These are phyloP conservation scores for Brachirus orientalis DNA, from an alignment of 2,113 vertebrate genomes.

Conservation along the genomic window DNA sequence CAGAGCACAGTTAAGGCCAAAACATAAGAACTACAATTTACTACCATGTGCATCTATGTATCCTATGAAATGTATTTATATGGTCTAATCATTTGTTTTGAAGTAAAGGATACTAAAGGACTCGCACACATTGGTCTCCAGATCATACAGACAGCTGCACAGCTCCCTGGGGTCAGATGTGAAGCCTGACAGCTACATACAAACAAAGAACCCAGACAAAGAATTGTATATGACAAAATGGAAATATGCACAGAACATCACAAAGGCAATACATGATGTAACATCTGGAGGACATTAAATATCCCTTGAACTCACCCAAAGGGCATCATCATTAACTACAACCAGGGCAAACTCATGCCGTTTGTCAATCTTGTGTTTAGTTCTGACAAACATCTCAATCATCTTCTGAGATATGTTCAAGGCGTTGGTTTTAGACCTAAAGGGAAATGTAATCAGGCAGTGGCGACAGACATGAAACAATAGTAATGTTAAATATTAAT, in stretches of 20 bases:
- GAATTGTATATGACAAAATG: neutral
- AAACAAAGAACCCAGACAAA: neutral
- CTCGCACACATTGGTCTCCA: constrained; percentile 93
- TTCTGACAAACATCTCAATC: constrained; percentile 98
- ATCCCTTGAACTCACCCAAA: constrained; percentile 85
- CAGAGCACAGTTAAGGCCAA: constrained; percentile 32
- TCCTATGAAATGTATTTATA: neutral
- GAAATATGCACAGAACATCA: neutral
- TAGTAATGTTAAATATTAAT: neutral
- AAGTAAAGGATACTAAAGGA: constrained; percentile 92
- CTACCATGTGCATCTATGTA: neutral
- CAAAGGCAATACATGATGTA: neutral
- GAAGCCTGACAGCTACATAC: constrained; percentile 90
- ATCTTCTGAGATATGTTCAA: constrained; percentile 97
- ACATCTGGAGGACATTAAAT: neutral
- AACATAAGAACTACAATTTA: constrained; percentile 15
- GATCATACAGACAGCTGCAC: constrained; percentile 95
- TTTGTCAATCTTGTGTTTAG: constrained; percentile 97
- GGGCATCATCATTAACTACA: constrained; percentile 92
- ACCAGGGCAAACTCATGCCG: constrained; percentile 94
- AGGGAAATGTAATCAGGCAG: neutral
- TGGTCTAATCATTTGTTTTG: neutral
- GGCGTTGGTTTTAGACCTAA: constrained; percentile 92
- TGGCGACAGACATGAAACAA: neutral
- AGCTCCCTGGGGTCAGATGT: constrained; percentile 95